Conservation (phyloP, 2,888 invertebrate genomes). For the Stratiomys singularior region DNA sequence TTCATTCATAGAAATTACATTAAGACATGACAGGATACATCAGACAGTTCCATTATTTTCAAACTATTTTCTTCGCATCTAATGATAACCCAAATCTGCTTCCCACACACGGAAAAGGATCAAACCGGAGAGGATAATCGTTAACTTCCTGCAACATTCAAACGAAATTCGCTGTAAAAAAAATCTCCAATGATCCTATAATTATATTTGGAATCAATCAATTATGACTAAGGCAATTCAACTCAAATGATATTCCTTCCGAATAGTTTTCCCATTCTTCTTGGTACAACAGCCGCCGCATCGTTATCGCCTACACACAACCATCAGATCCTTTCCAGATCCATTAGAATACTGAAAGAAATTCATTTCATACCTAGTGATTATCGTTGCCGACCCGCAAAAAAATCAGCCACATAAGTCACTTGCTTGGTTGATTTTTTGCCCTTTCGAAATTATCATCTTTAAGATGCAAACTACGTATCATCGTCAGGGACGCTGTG, state of each 20-base stretch:
- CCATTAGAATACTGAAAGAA: constrained; percentile 43
- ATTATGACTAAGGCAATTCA: constrained; percentile 39
- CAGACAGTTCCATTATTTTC: too few species aligned
- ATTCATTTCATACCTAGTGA: constrained; percentile 44
- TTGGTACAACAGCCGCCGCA: constrained; percentile 21
- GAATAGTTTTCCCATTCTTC: constrained; percentile 23
- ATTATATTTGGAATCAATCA: constrained; percentile 46
- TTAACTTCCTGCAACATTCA: constrained; percentile 35
- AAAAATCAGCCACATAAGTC: constrained; percentile 43
- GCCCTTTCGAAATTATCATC: constrained; percentile 33
- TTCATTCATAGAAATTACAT: too few species aligned
- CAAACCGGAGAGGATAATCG: constrained; percentile 24
- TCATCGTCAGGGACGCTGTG: neutral
- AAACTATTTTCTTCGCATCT: neutral
- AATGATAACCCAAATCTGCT: neutral
- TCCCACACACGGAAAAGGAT: constrained; percentile 3
- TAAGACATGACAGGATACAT: too few species aligned
- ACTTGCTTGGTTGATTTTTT: constrained; percentile 11
- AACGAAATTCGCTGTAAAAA: neutral
- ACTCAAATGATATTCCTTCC: constrained; percentile 34
- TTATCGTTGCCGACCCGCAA: constrained; percentile 31
- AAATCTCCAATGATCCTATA: constrained; percentile 33
- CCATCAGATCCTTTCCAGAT: neutral
- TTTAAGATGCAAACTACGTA: constrained; percentile 39
- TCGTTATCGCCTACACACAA: neutral